phyloP scores from a whole-genome alignment of 2,113 vertebrate species.

The Corvus hawaiiensis region DNA sequence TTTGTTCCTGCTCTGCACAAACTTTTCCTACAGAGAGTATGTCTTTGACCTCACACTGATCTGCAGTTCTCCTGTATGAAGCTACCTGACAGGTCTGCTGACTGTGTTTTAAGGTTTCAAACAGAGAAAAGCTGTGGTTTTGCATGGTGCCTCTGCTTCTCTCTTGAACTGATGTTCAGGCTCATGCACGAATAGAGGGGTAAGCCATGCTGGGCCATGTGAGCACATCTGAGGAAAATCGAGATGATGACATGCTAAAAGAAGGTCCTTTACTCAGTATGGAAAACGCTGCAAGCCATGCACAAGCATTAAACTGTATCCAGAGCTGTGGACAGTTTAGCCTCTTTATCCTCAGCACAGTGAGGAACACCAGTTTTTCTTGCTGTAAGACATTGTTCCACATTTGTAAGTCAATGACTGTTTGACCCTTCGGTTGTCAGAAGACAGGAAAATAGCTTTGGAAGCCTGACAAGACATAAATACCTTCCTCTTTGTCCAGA shows the following conservation, averaged over 20 bases:
- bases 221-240: not conserved
- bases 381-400: not conserved
- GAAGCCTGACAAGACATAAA: constrained; percentile 18
- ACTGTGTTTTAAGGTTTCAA: not conserved
- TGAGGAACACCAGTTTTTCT: not conserved
- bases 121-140: not conserved
- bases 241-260: not conserved
- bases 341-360: not conserved
- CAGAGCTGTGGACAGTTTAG: not conserved
- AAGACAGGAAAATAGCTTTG: constrained; percentile 11
- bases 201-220: not conserved
- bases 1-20: not conserved
- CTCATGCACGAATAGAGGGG: fast-evolving
- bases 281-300: not conserved
- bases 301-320: not conserved
- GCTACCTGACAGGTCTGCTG: not conserved
- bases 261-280: not conserved
- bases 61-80: not conserved
- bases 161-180: not conserved
- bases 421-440: not conserved
- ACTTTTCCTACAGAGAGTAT: not conserved
- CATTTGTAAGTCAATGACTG: not conserved
- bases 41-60: not conserved
- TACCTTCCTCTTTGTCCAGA: not conserved
- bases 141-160: not conserved